Base-by-base conservation (phyloP, 2,113 vertebrate genomes). In the Spilogale gracilis region DNA sequence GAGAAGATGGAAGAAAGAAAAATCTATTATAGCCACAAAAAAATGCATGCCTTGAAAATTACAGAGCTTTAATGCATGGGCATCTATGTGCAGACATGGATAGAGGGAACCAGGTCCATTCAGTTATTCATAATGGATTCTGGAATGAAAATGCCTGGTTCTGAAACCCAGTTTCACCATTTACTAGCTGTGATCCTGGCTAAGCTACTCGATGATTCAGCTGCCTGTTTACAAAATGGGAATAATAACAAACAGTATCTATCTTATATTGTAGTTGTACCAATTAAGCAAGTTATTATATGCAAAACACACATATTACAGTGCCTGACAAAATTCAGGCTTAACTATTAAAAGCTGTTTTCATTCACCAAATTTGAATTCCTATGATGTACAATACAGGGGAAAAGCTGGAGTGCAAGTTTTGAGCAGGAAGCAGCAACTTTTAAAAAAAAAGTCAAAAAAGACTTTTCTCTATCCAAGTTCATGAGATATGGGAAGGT, bases 231-330 rank as follows among this genome's bases (percentile, higher is more conserved):
- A 14, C 60, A 84, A 88, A 90, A 87, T 63, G n/a, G 56, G 30
- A 63, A 73, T 50, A 87, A 90, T 50, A 88, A 88, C 18, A 89
- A 88, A 87, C 17, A 89, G 21, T n/a, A 58, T 1, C 18, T 61
- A 60, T 67, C n/a, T 45, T 38, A 86, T 2, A 69, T 2, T 91
- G 63, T 52, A 38, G 32, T 12, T 90, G 9, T 79, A 80, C 91
- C 63, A 61, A 84, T 84, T 58, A 27, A 83, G 60, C 81, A 94
- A 92, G 27, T 69, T 88, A 94, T 16, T 89, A 65, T 48, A 65
- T 38, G 4, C 45, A 86, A 92, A 90, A 89, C 38, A 52, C 12
- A 56, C 23, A 32, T 30, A 50, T 67, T 50, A 50, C 3, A 54
- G 67, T n/a, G 3, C 6, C 73, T 78, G 52, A 17, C 73, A 90